Evolutionary conservation across 2,797 vertebrate species (phyloP), one percentile per base, ranked within the genome.

Genomic region (Sebastes steindachneri): DNA sequence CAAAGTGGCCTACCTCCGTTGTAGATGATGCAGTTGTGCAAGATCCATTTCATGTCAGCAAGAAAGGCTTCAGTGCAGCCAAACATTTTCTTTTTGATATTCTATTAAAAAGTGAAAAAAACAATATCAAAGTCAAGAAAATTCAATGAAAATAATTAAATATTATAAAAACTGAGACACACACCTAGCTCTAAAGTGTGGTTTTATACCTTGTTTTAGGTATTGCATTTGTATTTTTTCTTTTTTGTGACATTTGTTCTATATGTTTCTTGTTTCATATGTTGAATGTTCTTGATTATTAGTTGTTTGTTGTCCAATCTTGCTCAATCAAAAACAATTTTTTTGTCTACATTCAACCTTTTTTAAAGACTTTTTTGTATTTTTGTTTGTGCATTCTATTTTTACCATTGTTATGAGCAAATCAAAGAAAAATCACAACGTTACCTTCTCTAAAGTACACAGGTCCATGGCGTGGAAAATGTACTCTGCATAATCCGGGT

Each of bases 11-110:
- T 94, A 98, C 98, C 98, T 93, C 98, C 98, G 68, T 99, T 99
- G 94, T 99, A 99, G 93, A 99, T 99, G 89, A 99, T 99, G 93
- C 98, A 99, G 93, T 99, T 99, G 96, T 99, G 98, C 79, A 99
- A 96, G 91, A 99, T 99, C 98, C 98, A 99, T 94, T 99, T 99
- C 92, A 98, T 97, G 70, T 99, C 98, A 26, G 98, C 98, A 91
- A 99, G 95, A 94, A 99, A 99, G 77, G 98, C 98, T 95, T 99
- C 98, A 3, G 98, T 99, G 94, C 98, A 99, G 89, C 98, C 98
- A 28, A 98, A 99, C 97, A 99, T 98, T 95, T 98, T 99, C 97
- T 99, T 99, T 93, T 99, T 99, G 85, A 99, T 97, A 90, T 99
- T 99, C 98, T 99, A 86, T 48, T 60, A 80, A 86, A 84, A 84